These are phyloP conservation scores for Lochmaea capreae DNA, from an alignment of 2,888 invertebrate genomes.

Conservation along the genomic window DNA sequence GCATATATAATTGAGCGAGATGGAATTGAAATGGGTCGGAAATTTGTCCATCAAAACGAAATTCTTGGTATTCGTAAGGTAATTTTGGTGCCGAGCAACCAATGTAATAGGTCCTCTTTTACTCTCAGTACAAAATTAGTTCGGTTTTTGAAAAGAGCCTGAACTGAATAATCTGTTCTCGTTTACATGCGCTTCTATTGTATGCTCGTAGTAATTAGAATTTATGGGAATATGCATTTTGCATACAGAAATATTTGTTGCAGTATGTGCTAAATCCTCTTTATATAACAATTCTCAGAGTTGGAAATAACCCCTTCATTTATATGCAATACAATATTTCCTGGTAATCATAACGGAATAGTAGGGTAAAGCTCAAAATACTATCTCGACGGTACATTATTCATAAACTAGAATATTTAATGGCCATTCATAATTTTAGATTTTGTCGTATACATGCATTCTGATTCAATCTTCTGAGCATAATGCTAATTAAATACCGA, in stretches of 20 bases:
- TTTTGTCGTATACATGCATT: conserved; percentile 24
- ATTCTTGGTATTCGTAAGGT: conserved; percentile 28
- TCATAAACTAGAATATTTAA: conserved; percentile 25
- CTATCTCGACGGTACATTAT: conserved; percentile 30
- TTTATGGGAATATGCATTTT: conserved; percentile 46
- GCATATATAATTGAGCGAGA: conserved; percentile 22
- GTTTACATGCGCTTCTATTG: conserved; percentile 38
- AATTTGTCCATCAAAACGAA: conserved; percentile 12
- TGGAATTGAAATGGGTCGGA: conserved; percentile 18
- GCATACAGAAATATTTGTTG: conserved; percentile 46
- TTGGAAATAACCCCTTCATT: conserved; percentile 34
- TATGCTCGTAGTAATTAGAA: conserved; percentile 42
- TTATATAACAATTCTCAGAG: conserved; percentile 39
- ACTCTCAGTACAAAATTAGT: conserved; percentile 30
- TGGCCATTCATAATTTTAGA: conserved; percentile 28
- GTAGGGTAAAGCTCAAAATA: conserved; percentile 26
- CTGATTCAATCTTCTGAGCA: conserved; percentile 26
- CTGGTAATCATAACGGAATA: conserved; percentile 35
- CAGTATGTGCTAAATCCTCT: conserved; percentile 41
- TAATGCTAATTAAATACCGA: conserved; percentile 25
- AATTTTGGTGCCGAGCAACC: conserved; percentile 17
- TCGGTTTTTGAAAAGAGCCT: conserved; percentile 39
- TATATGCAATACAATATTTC: conserved; percentile 37
- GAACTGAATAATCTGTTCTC: conserved; percentile 39
- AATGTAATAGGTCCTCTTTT: conserved; percentile 23